Conservation (phyloP, 1,140 invertebrate genomes). For the Leptoteleia sp. region DNA sequence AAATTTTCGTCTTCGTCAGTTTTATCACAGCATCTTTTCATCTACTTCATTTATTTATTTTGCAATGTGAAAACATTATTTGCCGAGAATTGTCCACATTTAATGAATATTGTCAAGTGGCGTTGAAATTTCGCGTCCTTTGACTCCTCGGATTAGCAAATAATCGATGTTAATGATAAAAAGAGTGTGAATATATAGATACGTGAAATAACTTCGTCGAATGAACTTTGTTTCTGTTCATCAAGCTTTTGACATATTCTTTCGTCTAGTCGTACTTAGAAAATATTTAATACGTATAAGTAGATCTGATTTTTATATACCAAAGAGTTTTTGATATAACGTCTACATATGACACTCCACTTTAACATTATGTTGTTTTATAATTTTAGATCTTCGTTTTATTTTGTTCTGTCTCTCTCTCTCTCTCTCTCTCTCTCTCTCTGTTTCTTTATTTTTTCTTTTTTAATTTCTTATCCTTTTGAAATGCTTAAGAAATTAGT, state of each 20-base stretch:
- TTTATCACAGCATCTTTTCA: slow-evolving; percentile 2
- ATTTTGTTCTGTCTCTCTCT: not conserved
- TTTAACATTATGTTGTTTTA: slow-evolving; percentile 27
- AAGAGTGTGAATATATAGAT: slow-evolving; percentile 63
- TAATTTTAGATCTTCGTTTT: slow-evolving; percentile 15
- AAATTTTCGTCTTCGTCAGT: slow-evolving; percentile 17
- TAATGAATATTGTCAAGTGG: slow-evolving; percentile 2
- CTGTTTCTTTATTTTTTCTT: slow-evolving; percentile 13
- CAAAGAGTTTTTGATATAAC: slow-evolving; percentile 70
- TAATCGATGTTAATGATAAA: slow-evolving; percentile 69
- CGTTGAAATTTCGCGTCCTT: slow-evolving; percentile 20
- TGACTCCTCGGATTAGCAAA: slow-evolving; percentile 66
- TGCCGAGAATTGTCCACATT: slow-evolving; percentile 22
- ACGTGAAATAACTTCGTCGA: slow-evolving; percentile 54
- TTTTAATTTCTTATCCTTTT: not conserved
- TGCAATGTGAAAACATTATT: not conserved
- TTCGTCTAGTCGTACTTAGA: slow-evolving; percentile 75
- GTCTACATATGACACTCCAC: slow-evolving; percentile 35
- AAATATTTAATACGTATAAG: slow-evolving; percentile 66
- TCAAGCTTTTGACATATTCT: slow-evolving; percentile 68
- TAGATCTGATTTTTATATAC: slow-evolving; percentile 72
- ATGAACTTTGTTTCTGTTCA: slow-evolving; percentile 60
- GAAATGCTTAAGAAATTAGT: slow-evolving; percentile 15
- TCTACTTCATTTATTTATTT: slow-evolving; percentile 4
- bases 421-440: too few species aligned